Evolutionary conservation across 1,140 invertebrate species (phyloP).

Genomic region (Rhynchophorus ferrugineus): DNA sequence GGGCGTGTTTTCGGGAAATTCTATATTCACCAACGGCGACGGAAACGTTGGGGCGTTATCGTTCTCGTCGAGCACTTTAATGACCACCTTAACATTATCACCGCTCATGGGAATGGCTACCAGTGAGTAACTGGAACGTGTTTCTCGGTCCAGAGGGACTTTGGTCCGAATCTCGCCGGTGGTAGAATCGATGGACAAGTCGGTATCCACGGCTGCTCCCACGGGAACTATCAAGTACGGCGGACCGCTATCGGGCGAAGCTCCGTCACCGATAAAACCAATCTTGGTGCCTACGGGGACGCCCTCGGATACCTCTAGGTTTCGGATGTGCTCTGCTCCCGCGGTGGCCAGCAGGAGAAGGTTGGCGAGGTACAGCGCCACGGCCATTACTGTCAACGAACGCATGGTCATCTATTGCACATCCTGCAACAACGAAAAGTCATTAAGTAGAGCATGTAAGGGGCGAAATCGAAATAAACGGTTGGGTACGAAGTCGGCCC

Average conservation of each 20-base stretch:
- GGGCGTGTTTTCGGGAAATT: conserved; percentile 93
- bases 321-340: conserved; percentile 59
- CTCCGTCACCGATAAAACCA: conserved; percentile 73
- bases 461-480: not conserved
- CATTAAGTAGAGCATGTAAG: not conserved
- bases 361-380: conserved; percentile 27
- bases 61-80: conserved; percentile 92
- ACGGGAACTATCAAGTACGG: conserved; percentile 86
- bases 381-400: conserved; percentile 19
- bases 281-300: conserved; percentile 78
- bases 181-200: conserved; percentile 76
- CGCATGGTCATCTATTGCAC: conserved; percentile 33
- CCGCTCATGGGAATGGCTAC: conserved; percentile 82
- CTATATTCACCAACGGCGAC: conserved; percentile 69
- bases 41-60: conserved; percentile 93
- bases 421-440: conserved; percentile 30
- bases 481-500: no score
- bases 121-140: conserved; percentile 74
- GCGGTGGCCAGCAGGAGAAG: conserved; percentile 35
- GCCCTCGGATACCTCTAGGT: conserved; percentile 80
- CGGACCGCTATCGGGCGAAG: conserved; percentile 60
- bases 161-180: conserved; percentile 88
- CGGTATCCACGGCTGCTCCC: conserved; percentile 78
- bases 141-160: conserved; percentile 82
- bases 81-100: conserved; percentile 74